Evolutionary conservation across 35 echinoderm and acorn worm species (phyloP).

Genomic region (Strongylocentrotus purpuratus): DNA sequence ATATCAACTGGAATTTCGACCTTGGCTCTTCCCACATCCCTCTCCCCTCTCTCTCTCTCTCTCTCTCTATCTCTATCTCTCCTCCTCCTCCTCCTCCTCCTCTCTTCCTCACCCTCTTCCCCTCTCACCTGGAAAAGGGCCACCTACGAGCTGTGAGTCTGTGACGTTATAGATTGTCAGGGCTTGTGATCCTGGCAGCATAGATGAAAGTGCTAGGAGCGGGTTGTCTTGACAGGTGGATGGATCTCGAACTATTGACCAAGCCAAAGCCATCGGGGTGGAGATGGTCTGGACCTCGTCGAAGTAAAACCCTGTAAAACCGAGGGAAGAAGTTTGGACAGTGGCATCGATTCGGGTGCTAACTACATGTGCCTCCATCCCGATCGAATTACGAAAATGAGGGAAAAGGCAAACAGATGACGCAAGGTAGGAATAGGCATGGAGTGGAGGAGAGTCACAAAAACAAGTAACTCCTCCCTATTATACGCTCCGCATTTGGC

Average conservation of each 20-base stretch:
- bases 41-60: neutral
- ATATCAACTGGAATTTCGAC: too few relatives aligned
- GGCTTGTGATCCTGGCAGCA: neutral
- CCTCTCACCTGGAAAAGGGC: neutral
- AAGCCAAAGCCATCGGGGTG: neutral
- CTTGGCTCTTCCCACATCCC: too few relatives aligned
- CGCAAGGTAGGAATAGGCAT: too few relatives aligned
- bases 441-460: too few relatives aligned
- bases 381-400: too few relatives aligned
- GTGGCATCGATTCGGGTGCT: too few relatives aligned
- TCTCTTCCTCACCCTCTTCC: too few relatives aligned
- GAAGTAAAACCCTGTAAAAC: slow-evolving; percentile 11
- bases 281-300: neutral
- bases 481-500: too few relatives aligned
- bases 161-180: neutral
- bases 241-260: neutral
- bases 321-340: neutral
- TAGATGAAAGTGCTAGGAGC: neutral
- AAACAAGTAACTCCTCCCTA: too few relatives aligned
- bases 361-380: too few relatives aligned
- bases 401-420: too few relatives aligned
- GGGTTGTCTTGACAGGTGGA: slow-evolving; percentile 2
- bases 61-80: neutral
- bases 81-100: too few relatives aligned
- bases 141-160: slow-evolving; percentile 4